These are phyloP conservation scores for Theristicus caerulescens DNA, from an alignment of 2,113 vertebrate species.

Conservation along the genomic window DNA sequence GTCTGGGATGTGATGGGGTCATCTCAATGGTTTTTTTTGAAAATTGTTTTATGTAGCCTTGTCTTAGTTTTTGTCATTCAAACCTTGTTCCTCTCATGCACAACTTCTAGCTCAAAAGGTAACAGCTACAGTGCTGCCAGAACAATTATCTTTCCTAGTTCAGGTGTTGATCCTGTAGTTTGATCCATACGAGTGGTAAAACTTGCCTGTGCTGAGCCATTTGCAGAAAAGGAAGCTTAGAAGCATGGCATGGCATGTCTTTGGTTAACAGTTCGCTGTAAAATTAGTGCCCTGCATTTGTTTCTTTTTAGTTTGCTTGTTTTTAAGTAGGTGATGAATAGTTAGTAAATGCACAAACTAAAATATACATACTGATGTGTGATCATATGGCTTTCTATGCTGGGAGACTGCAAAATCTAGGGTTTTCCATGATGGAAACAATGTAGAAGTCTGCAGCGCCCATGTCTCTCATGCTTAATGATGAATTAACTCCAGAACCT, in stretches of 20 bases:
- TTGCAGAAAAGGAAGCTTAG: neutral
- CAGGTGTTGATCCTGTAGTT: neutral
- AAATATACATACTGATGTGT: neutral
- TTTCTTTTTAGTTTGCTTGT: neutral
- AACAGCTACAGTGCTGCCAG: neutral
- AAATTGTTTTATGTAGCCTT: neutral
- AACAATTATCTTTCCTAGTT: neutral
- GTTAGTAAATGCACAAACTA: neutral
- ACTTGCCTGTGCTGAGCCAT: neutral
- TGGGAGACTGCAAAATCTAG: neutral
- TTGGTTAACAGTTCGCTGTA: neutral
- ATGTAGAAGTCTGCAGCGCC: neutral
- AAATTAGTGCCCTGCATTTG: neutral
- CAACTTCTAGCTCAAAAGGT: neutral
- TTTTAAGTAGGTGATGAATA: neutral
- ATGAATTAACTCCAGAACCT: conserved; percentile 48
- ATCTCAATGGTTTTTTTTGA: neutral
- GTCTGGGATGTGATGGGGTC: neutral
- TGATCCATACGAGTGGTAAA: neutral
- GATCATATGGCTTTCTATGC: neutral
- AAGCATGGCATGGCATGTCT: neutral
- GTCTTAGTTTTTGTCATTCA: neutral
- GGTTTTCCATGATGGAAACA: conserved; percentile 20
- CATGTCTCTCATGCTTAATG: neutral
- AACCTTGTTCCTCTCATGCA: neutral